Base-by-base conservation (phyloP, 2,113 vertebrate genomes). In the Chelonoidis abingdonii region DNA sequence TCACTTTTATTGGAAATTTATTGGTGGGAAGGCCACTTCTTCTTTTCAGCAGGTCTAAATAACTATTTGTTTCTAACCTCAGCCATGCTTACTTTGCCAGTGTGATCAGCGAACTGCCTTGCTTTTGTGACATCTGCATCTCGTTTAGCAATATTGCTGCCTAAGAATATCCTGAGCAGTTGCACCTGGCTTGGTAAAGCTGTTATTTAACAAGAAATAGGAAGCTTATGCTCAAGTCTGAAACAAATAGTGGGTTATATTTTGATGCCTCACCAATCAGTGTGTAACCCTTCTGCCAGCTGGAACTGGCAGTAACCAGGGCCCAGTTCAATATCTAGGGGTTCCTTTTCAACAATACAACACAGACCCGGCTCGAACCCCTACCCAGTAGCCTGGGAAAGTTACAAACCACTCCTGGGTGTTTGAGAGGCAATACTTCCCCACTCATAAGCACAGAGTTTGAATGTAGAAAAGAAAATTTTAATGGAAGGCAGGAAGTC, bases 211-310 rank as follows among this genome's bases (percentile, higher is more conserved):
- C 25, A n/a, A 8, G 5, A 90, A 72, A 53, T 14, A 79, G 56
- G 19, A 79, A 49, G 1, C 3, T 84, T 57, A 75, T 80, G 6
- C 59, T 80, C 31, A 76, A 62, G 53, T 54, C 3, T 22, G 5
- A 69, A 62, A 24, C 4, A 41, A 83, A 83, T 10, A 47, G 8
- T 16, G 29, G 24, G 1, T 27, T 79, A 38, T 0, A 0, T 35
- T 56, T 87, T 53, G 19, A 8, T 83, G 53, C 38, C 31, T 86
- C 29, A 75, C 1, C 4, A 59, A 24, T 17, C 12, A 57, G 79
- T 57, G 10, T 50, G 14, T 50, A 50, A 50, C 50, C 50, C 50
- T 50, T 50, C 50, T 50, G 50, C 50, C 50, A 50, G 50, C 13
- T 50, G 50, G 50, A 50, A 50, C 13, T 2, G 50, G 50, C 50